Base-by-base conservation (phyloP, 2,888 invertebrate genomes). In the Acronicta alni region DNA sequence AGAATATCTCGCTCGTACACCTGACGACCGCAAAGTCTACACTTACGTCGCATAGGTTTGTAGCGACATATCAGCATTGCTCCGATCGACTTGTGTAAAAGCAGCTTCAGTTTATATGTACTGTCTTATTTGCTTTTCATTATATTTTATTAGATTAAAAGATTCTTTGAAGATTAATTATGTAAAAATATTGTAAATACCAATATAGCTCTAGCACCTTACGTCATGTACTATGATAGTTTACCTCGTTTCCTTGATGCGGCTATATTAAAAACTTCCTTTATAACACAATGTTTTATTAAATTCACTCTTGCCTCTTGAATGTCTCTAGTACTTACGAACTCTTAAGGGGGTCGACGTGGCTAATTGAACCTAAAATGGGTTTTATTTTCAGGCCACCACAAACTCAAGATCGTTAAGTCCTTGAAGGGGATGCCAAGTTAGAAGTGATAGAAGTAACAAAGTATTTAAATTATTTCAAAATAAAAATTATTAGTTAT, bases 1-100 rank as follows among this genome's bases (percentile, higher is more conserved):
- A 79, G 99, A 99, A 95, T 99, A 99, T 95, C 96, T 99, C 88
- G 98, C 99, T 77, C 97, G 99, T 92, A 99, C 99, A 87, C 97
- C 98, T 60, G 98, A 99, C 94, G 99, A 99, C 96, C 96, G 98
- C 94, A 98, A 98, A 96, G 97, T 98, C 86, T 99, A 99, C 95
- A 97, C 98, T 77, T 99, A 99, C 95, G 98, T 99, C 94, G 98
- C 98, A 95, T 99, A 96, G 95, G 91, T 90, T 76, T 85, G 86
- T 83, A 78, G 69, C 67, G 64, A 57, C 56, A 52, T 51, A 60
- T 48, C 62, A 42, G 12, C 73, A 65, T 65, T 75, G 73, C 77
- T 68, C 70, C 74, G 65, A 58, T 46, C 67, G 57, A 65, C 67
- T 67, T 61, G 67, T 66, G 61, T 63, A 57, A 67, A 63, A 58